A percentile compares a stretch with the other conserved stretches of the same genome.
phyloP scores from a whole-genome alignment of 2,797 vertebrate species.

The Alcedo quadribrachys region DNA sequence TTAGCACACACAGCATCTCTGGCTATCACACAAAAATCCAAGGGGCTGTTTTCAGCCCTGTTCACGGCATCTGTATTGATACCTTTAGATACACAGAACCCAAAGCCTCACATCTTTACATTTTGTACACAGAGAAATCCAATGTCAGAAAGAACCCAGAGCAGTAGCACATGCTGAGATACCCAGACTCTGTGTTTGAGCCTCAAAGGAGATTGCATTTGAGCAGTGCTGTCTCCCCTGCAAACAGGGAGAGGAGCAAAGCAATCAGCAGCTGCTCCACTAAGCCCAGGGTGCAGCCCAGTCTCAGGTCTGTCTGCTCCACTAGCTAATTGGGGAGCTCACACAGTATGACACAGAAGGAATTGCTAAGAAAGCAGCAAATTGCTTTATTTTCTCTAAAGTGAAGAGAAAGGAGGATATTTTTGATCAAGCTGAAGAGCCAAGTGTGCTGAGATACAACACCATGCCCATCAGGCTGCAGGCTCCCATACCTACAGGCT shows the following conservation, averaged over 20 bases:
- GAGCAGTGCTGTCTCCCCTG: not conserved
- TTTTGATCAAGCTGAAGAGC: not conserved
- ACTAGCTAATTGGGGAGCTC: not conserved
- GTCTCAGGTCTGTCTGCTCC: not conserved
- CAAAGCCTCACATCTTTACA: not conserved
- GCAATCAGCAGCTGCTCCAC: not conserved
- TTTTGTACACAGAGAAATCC: not conserved
- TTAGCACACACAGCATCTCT: not conserved
- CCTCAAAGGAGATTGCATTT: not conserved
- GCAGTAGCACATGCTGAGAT: fast-evolving
- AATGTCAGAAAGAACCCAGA: not conserved
- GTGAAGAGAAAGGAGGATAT: fast-evolving
- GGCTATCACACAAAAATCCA: not conserved
- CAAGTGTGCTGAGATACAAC: fast-evolving
- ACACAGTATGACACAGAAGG: not conserved
- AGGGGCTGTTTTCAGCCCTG: not conserved
- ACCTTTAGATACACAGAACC: not conserved
- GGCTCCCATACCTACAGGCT: not conserved
- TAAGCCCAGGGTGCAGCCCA: not conserved
- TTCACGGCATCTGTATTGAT: not conserved
- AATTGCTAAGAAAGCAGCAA: not conserved
- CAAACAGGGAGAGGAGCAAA: not conserved
- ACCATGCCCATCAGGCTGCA: fast-evolving
- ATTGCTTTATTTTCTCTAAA: not conserved
- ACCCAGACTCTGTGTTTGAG: not conserved